Base-by-base conservation (phyloP, 2,888 invertebrate genomes). In the Yponomeuta malinellus region DNA sequence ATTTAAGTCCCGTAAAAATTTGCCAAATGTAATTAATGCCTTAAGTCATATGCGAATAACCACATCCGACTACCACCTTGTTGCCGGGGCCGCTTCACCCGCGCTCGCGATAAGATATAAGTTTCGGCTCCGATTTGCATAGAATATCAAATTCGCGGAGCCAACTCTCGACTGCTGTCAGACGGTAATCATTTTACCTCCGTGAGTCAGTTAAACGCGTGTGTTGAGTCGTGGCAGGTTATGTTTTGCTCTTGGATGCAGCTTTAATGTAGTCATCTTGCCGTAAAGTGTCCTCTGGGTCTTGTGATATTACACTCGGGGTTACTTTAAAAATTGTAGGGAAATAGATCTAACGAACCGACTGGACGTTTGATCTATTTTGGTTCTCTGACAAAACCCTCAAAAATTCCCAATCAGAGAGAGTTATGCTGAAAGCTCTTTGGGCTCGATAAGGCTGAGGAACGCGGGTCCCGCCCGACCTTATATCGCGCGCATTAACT, bases 401-500 rank as follows among this genome's bases (percentile, higher is more conserved):
- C 43, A 43, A 8, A 43, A 43, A 43, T 5, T 43, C 43, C 43
- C 8, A 8, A 43, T 43, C 8, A 6, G 43, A 43, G 6, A 43
- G 6, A 43, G 8, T 43, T 43, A 43, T 9, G 8, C 43, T 43
- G 43, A 43, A 8, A 43, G 6, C 43, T 43, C 43, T 43, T 43
- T 43, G 15, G 52, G 12, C 52, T 70, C 71, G 77, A 86, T 86
- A 86, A 83, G 79, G 72, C 74, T 84, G 84, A 86, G 78, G 74
- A 74, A 86, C 82, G 76, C 76, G 81, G 79, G 78, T 80, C 73
- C 70, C 76, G 82, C 77, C 84, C 85, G 80, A 83, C 84, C 87
- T 81, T 81, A 80, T 84, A 86, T 85, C 86, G 80, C 74, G 72
- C 71, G 76, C 84, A 81, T 81, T 85, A 83, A 85, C 82, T 84